Percentiles rank a stretch among this genome's conserved stretches.
These are phyloP conservation scores for Phanerotoma sp. DNA, from an alignment of 2,888 invertebrate genomes.

Conservation along the genomic window DNA sequence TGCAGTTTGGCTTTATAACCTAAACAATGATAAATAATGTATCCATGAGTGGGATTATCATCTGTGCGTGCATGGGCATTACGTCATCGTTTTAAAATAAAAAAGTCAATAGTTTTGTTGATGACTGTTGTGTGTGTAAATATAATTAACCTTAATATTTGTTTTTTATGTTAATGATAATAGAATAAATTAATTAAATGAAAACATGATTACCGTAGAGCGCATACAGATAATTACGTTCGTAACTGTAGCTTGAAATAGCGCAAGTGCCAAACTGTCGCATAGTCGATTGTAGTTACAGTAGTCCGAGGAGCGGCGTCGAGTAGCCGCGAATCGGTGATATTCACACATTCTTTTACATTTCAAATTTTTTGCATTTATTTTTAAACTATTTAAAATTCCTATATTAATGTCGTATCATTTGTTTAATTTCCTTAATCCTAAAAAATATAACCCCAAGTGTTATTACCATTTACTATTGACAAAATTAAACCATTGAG, in stretches of 20 bases:
- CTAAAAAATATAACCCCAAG: not conserved
- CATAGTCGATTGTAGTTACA: slow-evolving; percentile 3
- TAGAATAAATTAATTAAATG: too few species aligned
- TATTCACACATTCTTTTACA: not conserved
- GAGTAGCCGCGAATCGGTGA: slow-evolving; percentile 3
- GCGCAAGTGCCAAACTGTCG: slow-evolving; percentile 10
- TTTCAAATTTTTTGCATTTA: not conserved
- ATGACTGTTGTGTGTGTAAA: too few species aligned
- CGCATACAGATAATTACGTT: too few species aligned
- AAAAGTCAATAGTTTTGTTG: too few species aligned
- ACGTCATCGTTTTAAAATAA: too few species aligned
- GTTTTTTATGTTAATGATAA: too few species aligned
- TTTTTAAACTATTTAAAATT: not conserved
- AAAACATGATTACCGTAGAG: too few species aligned
- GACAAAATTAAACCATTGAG: not conserved
- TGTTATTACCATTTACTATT: not conserved
- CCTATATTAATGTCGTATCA: not conserved
- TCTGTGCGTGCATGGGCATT: too few species aligned
- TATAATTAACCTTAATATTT: too few species aligned
- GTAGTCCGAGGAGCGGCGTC: slow-evolving; percentile 6
- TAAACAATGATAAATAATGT: too few species aligned
- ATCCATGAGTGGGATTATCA: too few species aligned
- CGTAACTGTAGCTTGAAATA: slow-evolving; percentile 7
- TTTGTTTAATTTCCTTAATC: not conserved
- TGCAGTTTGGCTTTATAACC: too few species aligned